phyloP scores from a whole-genome alignment of 2,888 invertebrate genomes.

The Lacanobia wlatinum region DNA sequence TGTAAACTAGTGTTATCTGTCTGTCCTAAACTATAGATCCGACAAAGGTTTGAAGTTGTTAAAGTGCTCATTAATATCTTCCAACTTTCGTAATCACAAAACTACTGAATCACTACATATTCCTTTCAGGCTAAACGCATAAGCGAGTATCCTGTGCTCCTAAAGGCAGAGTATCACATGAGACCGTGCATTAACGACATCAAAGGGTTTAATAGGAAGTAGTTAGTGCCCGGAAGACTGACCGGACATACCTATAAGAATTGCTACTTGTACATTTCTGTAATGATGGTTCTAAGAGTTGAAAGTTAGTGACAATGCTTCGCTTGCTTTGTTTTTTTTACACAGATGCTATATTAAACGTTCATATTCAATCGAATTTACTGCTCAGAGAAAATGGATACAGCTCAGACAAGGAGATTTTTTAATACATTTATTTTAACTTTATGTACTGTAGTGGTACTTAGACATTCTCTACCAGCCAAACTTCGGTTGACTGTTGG shows the following conservation, averaged over 20 bases:
- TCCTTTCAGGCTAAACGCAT: background rate
- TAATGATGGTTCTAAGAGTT: background rate
- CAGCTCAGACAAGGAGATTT: too few relatives aligned
- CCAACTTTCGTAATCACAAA: background rate
- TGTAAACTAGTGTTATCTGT: too few relatives aligned
- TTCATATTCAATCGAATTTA: background rate
- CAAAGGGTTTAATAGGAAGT: slow-evolving; percentile 50
- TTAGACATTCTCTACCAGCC: too few relatives aligned
- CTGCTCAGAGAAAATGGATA: too few relatives aligned
- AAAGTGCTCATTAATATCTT: background rate
- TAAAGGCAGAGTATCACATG: slow-evolving; percentile 25
- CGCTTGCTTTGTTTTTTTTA: background rate
- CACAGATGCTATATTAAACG: background rate
- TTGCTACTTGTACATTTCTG: slow-evolving; percentile 17
- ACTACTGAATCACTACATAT: background rate
- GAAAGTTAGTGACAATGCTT: background rate
- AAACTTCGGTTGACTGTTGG: too few relatives aligned
- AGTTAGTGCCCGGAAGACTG: slow-evolving; percentile 44
- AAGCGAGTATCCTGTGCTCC: slow-evolving; percentile 9
- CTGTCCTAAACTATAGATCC: background rate
- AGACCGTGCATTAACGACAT: slow-evolving; percentile 36
- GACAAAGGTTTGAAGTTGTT: background rate
- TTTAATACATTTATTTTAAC: too few relatives aligned
- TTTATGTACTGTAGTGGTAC: too few relatives aligned
- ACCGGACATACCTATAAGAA: slow-evolving; percentile 25